These are phyloP conservation scores for Pygmarrhopalites habei DNA, from an alignment of 1,140 invertebrate genomes.

Conservation along the genomic window DNA sequence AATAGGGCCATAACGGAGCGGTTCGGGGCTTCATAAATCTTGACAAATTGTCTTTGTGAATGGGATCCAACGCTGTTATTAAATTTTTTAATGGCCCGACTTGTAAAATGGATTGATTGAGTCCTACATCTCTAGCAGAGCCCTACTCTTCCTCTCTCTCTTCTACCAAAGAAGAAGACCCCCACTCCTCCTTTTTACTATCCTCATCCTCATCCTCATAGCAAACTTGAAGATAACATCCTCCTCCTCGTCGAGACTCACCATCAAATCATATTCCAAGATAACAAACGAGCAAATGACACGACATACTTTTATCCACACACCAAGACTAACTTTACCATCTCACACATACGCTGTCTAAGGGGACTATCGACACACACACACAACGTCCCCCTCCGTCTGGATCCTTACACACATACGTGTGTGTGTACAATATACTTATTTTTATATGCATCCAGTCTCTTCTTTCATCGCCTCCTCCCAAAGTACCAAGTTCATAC, in stretches of 20 bases:
- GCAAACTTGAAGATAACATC: background rate
- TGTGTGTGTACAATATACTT: no score
- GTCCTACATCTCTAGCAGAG: conserved; percentile 27
- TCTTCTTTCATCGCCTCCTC: no score
- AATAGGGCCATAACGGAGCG: conserved; percentile 37
- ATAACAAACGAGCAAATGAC: conserved; percentile 22
- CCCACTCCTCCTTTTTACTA: background rate
- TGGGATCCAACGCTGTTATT: conserved; percentile 38
- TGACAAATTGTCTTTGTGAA: conserved; percentile 40
- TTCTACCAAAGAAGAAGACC: background rate
- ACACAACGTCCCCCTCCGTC: no score
- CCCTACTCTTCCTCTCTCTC: background rate
- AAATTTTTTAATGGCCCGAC: conserved; percentile 39
- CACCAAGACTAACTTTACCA: background rate
- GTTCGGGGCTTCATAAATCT: conserved; percentile 37
- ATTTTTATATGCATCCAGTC: no score
- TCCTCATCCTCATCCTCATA: background rate
- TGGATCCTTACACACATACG: no score
- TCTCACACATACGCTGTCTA: no score
- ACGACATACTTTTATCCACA: conserved; percentile 15
- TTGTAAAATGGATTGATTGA: conserved; percentile 39
- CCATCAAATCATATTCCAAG: conserved; percentile 17
- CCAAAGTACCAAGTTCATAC: no score
- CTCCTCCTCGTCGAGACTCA: background rate
- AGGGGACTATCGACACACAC: no score